These are phyloP conservation scores for Agonopterix subpropinquella DNA, from an alignment of 2,888 invertebrate genomes.

Conservation along the genomic window DNA sequence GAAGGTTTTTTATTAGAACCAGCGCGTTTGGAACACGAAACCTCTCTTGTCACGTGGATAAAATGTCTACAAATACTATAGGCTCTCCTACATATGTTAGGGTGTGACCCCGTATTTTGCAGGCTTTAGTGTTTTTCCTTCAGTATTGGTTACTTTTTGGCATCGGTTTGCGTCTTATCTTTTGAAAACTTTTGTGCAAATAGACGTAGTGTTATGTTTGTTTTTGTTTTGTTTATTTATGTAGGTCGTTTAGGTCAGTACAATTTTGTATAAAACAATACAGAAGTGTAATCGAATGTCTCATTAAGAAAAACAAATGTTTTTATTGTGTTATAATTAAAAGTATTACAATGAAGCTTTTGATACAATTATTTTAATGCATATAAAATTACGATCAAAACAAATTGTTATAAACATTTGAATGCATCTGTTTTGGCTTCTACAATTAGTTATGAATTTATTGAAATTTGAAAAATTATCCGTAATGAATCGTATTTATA, in stretches of 20 bases:
- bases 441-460: neutral
- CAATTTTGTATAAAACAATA: neutral
- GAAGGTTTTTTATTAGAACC: constrained; percentile 34
- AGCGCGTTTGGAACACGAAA: constrained; percentile 7
- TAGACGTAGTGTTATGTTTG: no score
- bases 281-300: neutral
- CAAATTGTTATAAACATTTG: no score
- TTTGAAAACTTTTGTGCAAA: no score
- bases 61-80: constrained; percentile 6
- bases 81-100: constrained; percentile 6
- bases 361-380: no score
- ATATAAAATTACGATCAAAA: no score
- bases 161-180: neutral
- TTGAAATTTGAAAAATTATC: neutral
- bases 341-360: no score
- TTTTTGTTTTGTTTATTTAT: no score
- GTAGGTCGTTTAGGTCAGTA: neutral
- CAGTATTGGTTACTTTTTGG: neutral
- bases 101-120: constrained; percentile 3
- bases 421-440: no score
- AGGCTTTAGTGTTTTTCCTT: constrained; percentile 1
- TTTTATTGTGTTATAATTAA: no score
- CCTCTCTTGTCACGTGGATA: constrained; percentile 8
- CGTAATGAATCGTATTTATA: neutral
- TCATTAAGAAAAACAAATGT: no score